phyloP scores from a whole-genome alignment of 2,797 vertebrate genomes.

The Hydrolagus colliei region DNA sequence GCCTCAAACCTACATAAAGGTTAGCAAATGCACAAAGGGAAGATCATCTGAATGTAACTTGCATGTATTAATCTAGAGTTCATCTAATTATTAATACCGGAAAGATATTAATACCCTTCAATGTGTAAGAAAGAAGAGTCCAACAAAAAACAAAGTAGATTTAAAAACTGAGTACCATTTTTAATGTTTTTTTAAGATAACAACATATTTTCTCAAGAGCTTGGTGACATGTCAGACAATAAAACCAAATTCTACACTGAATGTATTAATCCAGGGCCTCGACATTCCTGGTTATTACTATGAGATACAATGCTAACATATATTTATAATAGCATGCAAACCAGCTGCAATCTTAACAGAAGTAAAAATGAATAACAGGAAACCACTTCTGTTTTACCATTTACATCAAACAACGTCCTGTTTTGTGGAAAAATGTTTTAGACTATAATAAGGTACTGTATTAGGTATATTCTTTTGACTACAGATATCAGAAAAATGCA shows the following conservation, averaged over 20 bases:
- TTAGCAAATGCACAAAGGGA: too few relatives aligned
- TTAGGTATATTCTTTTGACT: not conserved
- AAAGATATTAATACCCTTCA: too few relatives aligned
- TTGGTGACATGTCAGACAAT: not conserved
- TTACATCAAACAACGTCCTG: not conserved
- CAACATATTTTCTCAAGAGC: too few relatives aligned
- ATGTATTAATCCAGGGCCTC: conserved; percentile 16
- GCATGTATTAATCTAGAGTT: too few relatives aligned
- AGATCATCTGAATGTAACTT: too few relatives aligned
- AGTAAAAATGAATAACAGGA: not conserved
- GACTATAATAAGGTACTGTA: not conserved
- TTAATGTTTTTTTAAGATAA: too few relatives aligned
- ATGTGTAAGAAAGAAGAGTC: too few relatives aligned
- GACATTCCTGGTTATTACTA: not conserved
- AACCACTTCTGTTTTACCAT: conserved; percentile 6
- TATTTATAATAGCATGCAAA: conserved; percentile 19
- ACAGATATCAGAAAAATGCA: not conserved
- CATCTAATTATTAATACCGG: too few relatives aligned
- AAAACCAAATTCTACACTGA: not conserved
- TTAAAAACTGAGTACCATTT: too few relatives aligned
- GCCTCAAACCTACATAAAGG: too few relatives aligned
- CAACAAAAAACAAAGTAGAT: too few relatives aligned
- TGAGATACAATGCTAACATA: not conserved
- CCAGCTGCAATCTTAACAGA: conserved; percentile 28
- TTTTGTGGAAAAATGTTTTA: not conserved